Conservation (phyloP, 2,888 invertebrate species). For the Metellina segmentata region DNA sequence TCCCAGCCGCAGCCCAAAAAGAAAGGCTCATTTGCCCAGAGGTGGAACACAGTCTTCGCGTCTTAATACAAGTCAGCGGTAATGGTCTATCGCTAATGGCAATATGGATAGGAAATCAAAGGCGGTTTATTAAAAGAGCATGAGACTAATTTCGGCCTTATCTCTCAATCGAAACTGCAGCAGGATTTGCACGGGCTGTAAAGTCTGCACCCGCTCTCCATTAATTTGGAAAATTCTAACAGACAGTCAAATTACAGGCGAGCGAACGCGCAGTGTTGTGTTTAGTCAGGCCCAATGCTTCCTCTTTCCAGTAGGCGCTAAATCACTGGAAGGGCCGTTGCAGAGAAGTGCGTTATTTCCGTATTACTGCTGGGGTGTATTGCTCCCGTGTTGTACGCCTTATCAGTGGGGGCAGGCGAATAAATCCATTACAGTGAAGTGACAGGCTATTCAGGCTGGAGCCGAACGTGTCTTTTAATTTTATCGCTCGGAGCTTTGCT, state of each 20-base stretch:
- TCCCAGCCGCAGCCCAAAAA: background rate
- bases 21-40: background rate
- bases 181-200: background rate
- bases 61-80: background rate
- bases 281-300: background rate
- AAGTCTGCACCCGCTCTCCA: background rate
- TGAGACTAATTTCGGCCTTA: background rate
- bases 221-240: background rate
- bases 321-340: constrained; percentile 13
- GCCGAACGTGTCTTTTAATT: too few species aligned
- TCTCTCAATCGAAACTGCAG: background rate
- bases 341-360: constrained; percentile 17
- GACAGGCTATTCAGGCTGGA: background rate
- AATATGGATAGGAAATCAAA: background rate
- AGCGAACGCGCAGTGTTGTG: background rate
- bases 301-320: constrained; percentile 21
- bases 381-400: background rate
- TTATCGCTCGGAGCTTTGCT: background rate
- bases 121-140: background rate
- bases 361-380: constrained; percentile 2
- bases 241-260: constrained; percentile 13
- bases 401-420: background rate
- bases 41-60: too few species aligned
- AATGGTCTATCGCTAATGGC: background rate
- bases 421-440: background rate